Base-by-base conservation (phyloP, 2,797 vertebrate genomes). In the Eospalax fontanierii region DNA sequence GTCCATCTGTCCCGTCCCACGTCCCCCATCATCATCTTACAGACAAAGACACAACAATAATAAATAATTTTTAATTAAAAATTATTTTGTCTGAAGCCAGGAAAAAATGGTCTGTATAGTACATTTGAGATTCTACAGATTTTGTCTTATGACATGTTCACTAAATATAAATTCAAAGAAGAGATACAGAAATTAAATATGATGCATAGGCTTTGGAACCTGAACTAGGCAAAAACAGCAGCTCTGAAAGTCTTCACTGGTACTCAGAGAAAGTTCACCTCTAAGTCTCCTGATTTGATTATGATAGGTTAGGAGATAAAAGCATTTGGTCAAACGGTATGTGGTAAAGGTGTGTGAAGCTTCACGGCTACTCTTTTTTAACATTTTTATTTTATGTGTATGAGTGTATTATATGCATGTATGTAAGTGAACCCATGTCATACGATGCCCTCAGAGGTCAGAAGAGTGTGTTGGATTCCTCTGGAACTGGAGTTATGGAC, bases 151-250 rank as follows among this genome's bases (percentile, higher is more conserved):
- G 38, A 84, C 71, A 79, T 66, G n/a, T 61, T 87, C 89, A 75
- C 40, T 66, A 82, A 81, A 74, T 46, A 91, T 33, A 50, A 86
- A 95, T 40, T 93, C 90, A 30, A 7, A 87, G 74, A 87, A 91
- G 14, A 78, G 26, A 81, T 2, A 43, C 70, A 54, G 80, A 12
- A 71, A 59, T 6, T 89, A 40, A 89, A 92, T 26, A 22, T 19
- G 82, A 40, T 43, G 12, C 6, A 14, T 38, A 24, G 57, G 8
- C 28, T 63, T 0, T 28, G 21, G 65, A 79, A 57, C 30, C 70
- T 88, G 57, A 24, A 68, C 14, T n/a, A 30, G 68, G 38, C 21
- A 38, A 89, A 94, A 85, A 54, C 6, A 63, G 54, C 6, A 33
- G 18, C 61, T 26, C 6, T 11, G 30, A n/a, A 89, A 89, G 82